Evolutionary conservation across 1,140 invertebrate genomes (phyloP), one percentile per base, ranked within the genome.

Genomic region (Popillia japonica): DNA sequence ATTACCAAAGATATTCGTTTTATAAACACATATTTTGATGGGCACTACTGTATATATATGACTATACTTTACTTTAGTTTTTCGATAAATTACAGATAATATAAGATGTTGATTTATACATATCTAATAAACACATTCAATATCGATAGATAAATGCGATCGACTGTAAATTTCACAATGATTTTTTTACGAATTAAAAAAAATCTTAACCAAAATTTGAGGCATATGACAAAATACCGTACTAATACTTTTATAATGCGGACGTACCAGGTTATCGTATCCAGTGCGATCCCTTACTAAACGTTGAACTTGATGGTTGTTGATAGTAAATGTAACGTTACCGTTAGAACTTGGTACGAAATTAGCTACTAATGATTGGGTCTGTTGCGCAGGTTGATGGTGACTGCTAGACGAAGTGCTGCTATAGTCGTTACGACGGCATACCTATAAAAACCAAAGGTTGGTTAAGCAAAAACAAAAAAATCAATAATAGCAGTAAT

Each of bases 291-390:
- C 91, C 27, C 91, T 88, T 0, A 92, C 92, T 20, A 92, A 87
- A 75, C 91, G 88, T 80, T 92, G 91, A 78, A 94, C 93, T 85
- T 94, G 93, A 83, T 92, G 91, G 83, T 95, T 96, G 87, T 96
- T 96, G 84, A 96, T 96, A 7, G 95, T 95, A 55, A 96, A 90
- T 11, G 96, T 96, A 72, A 96, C 95, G 86, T 95, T 96, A 76
- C 94, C 92, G 80, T 92, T 94, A 22, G 94, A 92, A 72, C 92
- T 92, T n/a, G 94, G 90, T 87, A 93, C 92, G 80, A 92, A 92
- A 84, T 92, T 92, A 8, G 91, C 91, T 2, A 92, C 90, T 79
- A 92, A 87, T 41, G 90, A 90, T 55, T 91, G 90, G 73, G 91
- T 89, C 44, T 91, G 90, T 87, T 95, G 88, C 79, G 93, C 88